phyloP scores from a whole-genome alignment of 2,888 invertebrate genomes.

The Clivina fossor region DNA sequence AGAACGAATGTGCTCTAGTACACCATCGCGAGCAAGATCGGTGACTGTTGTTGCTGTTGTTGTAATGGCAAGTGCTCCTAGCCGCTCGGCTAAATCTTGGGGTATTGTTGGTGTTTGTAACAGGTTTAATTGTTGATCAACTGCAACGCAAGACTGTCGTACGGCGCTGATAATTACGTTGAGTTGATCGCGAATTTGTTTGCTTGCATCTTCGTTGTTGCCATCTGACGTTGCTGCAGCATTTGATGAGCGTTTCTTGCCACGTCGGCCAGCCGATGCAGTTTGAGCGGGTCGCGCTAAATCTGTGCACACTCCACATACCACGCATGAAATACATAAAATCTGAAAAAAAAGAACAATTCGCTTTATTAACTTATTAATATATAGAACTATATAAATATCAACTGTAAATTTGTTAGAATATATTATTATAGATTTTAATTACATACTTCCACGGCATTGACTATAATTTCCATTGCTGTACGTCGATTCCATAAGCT shows the following conservation, averaged over 20 bases:
- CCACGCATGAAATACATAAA: constrained; percentile 59
- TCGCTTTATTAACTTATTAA: no score
- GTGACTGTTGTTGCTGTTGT: constrained; percentile 24
- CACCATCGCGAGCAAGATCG: constrained; percentile 53
- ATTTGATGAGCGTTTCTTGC: constrained; percentile 58
- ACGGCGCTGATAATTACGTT: constrained; percentile 51
- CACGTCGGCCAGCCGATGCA: constrained; percentile 53
- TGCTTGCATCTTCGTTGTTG: constrained; percentile 42
- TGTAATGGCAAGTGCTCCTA: constrained; percentile 50
- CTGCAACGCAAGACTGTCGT: constrained; percentile 39
- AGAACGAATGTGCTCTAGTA: constrained; percentile 54
- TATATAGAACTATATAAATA: no score
- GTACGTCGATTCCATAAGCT: constrained; percentile 56
- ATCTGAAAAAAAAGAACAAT: constrained; percentile 54
- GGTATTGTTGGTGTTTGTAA: constrained; percentile 52
- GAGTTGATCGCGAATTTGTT: constrained; percentile 48
- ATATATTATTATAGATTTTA: background rate
- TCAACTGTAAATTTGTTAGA: background rate
- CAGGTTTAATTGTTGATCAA: constrained; percentile 54
- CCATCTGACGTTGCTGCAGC: no score
- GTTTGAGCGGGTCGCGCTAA: constrained; percentile 55
- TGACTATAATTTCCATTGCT: constrained; percentile 59
- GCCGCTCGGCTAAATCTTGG: constrained; percentile 50
- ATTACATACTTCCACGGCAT: constrained; percentile 62
- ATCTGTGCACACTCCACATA: constrained; percentile 61